Evolutionary conservation across 1,140 invertebrate genomes (phyloP).

Genomic region (Trichogramma pretiosum): DNA sequence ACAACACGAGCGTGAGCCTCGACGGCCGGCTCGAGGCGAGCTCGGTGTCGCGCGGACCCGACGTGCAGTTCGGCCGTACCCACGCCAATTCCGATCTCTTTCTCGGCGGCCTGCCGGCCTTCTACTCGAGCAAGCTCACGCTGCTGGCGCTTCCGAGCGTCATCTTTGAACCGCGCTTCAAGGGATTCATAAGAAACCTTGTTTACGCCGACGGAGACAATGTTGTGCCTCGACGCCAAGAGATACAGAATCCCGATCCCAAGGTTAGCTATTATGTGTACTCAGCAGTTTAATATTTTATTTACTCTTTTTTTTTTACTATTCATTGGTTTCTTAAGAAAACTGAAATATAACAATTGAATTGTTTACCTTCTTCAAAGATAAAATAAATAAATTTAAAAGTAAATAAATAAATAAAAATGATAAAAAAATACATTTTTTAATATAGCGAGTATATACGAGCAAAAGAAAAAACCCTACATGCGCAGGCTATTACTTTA

Average conservation of each 20-base stretch:
- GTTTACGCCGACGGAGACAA: constrained; percentile 74
- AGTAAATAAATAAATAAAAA: no score
- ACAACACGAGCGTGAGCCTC: constrained; percentile 71
- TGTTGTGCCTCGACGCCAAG: constrained; percentile 56
- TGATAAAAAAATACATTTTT: no score
- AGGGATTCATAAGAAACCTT: constrained; percentile 73
- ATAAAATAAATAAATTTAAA: no score
- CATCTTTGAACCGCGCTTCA: constrained; percentile 83
- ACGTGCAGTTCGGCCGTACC: constrained; percentile 78
- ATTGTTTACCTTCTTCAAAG: no score
- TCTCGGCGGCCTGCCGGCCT: constrained; percentile 81
- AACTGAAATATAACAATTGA: no score
- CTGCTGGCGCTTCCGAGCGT: constrained; percentile 77
- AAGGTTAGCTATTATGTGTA: constrained; percentile 48
- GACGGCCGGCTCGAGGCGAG: constrained; percentile 69
- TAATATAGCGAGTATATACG: neutral
- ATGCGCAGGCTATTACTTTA: no score
- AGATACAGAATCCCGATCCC: constrained; percentile 65
- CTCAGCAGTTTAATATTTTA: neutral
- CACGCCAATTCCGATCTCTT: constrained; percentile 82
- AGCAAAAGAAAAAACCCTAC: no score
- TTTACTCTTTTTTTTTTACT: neutral
- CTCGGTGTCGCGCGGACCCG: constrained; percentile 69
- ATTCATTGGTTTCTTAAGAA: neutral
- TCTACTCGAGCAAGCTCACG: constrained; percentile 76